These are phyloP conservation scores for Drosophila orosa DNA, from an alignment of 1,140 invertebrate species.

Conservation along the genomic window DNA sequence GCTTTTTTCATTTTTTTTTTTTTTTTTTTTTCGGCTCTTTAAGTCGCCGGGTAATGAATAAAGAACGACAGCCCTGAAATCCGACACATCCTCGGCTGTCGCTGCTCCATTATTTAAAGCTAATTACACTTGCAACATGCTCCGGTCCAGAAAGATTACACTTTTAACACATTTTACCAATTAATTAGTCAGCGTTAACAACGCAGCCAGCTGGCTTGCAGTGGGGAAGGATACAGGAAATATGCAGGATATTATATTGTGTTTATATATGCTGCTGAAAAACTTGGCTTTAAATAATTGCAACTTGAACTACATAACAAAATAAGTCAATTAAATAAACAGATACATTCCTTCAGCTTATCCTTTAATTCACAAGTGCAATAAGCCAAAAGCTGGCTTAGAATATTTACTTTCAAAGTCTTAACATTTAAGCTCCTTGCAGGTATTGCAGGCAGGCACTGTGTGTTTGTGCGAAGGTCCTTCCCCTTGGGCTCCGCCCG, in stretches of 20 bases:
- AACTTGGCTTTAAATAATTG: not conserved
- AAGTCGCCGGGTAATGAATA: conserved; percentile 10
- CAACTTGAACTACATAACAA: not conserved
- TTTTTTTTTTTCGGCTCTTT: conserved; percentile 12
- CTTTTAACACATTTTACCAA: conserved; percentile 36
- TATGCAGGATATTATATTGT: not conserved
- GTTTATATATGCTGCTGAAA: not conserved
- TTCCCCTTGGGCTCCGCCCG: not conserved
- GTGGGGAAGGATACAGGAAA: not conserved
- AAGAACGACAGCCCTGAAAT: conserved; percentile 5
- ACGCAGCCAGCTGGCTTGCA: not conserved
- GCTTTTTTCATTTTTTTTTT: conserved; percentile 8
- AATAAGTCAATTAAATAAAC: not conserved
- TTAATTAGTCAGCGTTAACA: conserved; percentile 27
- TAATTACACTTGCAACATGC: conserved; percentile 47
- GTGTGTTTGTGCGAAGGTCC: not conserved
- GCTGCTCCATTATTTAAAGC: conserved; percentile 32
- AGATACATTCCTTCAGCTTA: not conserved
- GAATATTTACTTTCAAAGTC: not conserved
- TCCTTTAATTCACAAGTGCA: not conserved
- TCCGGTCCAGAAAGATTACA: conserved; percentile 20
- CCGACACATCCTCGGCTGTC: conserved; percentile 8
- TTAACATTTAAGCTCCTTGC: not conserved
- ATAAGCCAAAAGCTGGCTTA: not conserved
- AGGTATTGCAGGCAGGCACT: conserved; percentile 1